Conservation (phyloP, 1,140 invertebrate species). For the Schmidtea mediterranea region DNA sequence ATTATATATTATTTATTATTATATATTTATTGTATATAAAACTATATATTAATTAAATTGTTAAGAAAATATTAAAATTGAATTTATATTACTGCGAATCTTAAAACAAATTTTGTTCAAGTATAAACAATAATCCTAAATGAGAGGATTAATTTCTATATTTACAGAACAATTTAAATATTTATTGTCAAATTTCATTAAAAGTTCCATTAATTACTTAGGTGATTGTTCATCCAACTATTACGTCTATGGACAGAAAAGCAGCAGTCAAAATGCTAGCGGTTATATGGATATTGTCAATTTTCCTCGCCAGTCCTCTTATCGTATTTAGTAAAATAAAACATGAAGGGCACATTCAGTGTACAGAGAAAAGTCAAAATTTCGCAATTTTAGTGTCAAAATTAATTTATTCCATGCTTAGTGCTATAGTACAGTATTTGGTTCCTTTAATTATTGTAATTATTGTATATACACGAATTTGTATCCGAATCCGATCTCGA, state of each 20-base stretch:
- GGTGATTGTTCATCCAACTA: too few relatives aligned
- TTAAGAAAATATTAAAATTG: too few relatives aligned
- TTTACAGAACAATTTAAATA: too few relatives aligned
- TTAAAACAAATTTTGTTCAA: too few relatives aligned
- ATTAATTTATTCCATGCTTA: slow-evolving; percentile 42
- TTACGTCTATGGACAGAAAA: slow-evolving; percentile 11
- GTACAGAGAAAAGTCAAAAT: slow-evolving; percentile 7
- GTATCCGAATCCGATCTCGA: slow-evolving; percentile 31
- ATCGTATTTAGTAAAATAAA: slow-evolving; percentile 31
- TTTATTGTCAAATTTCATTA: too few relatives aligned
- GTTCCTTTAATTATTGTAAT: slow-evolving; percentile 51
- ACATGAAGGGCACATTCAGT: slow-evolving; percentile 6
- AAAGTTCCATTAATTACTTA: too few relatives aligned
- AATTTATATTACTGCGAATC: too few relatives aligned
- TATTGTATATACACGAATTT: slow-evolving; percentile 34
- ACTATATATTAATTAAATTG: too few relatives aligned
- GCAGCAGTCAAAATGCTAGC: slow-evolving; percentile 37
- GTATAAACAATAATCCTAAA: too few relatives aligned
- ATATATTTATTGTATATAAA: too few relatives aligned
- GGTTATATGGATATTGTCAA: slow-evolving; percentile 40
- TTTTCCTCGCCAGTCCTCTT: slow-evolving; percentile 40
- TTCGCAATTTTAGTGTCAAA: not conserved
- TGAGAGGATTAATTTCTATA: too few relatives aligned
- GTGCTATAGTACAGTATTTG: slow-evolving; percentile 51
- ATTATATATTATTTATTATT: too few relatives aligned